Evolutionary conservation across 2,797 vertebrate genomes (phyloP).

Genomic region (Acrossocheilus fasciatus): DNA sequence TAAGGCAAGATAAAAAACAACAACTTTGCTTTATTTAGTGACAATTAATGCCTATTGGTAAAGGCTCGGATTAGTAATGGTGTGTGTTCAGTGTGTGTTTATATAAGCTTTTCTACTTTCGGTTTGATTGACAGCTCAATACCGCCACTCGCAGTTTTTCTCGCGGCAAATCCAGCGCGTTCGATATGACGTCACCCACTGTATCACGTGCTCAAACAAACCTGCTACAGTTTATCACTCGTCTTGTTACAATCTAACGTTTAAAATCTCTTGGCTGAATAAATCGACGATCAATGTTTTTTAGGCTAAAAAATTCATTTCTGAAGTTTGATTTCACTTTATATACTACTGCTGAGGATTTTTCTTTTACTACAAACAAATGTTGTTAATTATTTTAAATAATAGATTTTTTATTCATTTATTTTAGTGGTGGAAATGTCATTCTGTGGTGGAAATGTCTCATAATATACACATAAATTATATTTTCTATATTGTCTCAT

Average conservation of each 20-base stretch:
- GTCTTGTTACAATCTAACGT: not conserved
- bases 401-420: not conserved
- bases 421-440: not conserved
- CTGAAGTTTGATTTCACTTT: not conserved
- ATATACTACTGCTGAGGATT: not conserved
- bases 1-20: not conserved
- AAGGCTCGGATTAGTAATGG: not conserved
- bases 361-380: not conserved
- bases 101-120: constrained; percentile 24
- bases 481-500: not conserved
- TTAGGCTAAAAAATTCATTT: not conserved
- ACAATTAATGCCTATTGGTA: too few species aligned
- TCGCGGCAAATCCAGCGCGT: constrained; percentile 39
- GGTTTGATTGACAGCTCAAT: constrained; percentile 43
- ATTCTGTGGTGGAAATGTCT: not conserved
- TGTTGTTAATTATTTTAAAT: not conserved
- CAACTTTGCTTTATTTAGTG: not conserved
- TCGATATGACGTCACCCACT: constrained; percentile 41
- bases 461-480: not conserved
- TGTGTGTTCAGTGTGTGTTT: not conserved
- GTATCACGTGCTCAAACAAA: too few species aligned
- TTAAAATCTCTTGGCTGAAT: not conserved
- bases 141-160: not conserved
- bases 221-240: not conserved
- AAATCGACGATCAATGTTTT: not conserved